Conservation (phyloP, 2,797 vertebrate species). For the Pteropus rufus region DNA sequence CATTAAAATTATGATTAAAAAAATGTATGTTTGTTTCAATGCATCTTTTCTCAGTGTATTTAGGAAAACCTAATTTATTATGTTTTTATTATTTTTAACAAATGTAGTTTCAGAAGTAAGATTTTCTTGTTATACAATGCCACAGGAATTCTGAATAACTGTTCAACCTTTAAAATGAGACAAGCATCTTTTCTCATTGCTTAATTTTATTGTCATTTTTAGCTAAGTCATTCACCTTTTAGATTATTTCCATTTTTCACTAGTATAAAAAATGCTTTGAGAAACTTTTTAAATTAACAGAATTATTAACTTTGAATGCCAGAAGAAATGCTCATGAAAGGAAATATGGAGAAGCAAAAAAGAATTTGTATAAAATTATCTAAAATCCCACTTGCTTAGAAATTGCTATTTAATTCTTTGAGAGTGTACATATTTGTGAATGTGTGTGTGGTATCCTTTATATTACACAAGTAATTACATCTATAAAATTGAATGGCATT, state of each 20-base stretch:
- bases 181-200: background rate
- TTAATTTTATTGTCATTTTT: background rate
- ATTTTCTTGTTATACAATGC: background rate
- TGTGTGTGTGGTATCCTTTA: background rate
- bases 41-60: background rate
- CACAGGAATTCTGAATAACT: background rate
- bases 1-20: background rate
- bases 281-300: background rate
- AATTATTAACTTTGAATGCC: background rate
- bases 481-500: background rate
- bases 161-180: background rate
- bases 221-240: background rate
- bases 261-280: background rate
- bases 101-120: background rate
- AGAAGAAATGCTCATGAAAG: background rate
- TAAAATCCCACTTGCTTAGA: background rate
- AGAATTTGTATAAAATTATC: background rate
- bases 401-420: background rate
- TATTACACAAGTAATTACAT: background rate
- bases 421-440: background rate
- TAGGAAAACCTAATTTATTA: background rate
- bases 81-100: background rate
- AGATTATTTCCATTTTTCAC: background rate
- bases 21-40: background rate
- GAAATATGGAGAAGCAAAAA: background rate